Conservation (phyloP, 2,888 invertebrate species). For the Tenthredo notha region DNA sequence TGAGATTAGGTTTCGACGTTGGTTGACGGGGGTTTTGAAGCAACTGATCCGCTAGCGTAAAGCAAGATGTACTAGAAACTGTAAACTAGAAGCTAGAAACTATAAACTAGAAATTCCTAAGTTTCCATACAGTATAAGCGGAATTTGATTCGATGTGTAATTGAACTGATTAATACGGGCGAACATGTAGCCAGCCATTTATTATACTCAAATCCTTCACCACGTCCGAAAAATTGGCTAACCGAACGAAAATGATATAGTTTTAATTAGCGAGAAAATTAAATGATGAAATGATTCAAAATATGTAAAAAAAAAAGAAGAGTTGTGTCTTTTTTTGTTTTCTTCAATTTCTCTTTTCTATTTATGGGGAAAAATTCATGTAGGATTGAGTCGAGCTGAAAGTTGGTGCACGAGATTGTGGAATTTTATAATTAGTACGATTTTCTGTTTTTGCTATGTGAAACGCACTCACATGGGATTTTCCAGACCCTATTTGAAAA, state of each 20-base stretch:
- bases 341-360: not conserved
- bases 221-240: not conserved
- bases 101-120: not conserved
- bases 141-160: not conserved
- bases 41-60: not conserved
- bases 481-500: not conserved
- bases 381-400: not conserved
- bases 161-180: not conserved
- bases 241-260: not conserved
- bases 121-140: not conserved
- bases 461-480: not conserved
- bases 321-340: not conserved
- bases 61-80: not conserved
- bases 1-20: slow-evolving; percentile 4
- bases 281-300: not conserved
- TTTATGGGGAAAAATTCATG: not conserved
- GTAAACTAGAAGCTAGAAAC: not conserved
- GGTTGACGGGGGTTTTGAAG: slow-evolving; percentile 7
- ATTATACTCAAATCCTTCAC: not conserved
- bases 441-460: not conserved
- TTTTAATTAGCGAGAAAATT: not conserved
- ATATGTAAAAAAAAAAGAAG: not conserved
- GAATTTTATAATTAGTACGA: slow-evolving; percentile 42
- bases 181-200: not conserved
- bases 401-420: not conserved